phyloP scores from a whole-genome alignment of 2,113 vertebrate species.

The Tragelaphus buxtoni region DNA sequence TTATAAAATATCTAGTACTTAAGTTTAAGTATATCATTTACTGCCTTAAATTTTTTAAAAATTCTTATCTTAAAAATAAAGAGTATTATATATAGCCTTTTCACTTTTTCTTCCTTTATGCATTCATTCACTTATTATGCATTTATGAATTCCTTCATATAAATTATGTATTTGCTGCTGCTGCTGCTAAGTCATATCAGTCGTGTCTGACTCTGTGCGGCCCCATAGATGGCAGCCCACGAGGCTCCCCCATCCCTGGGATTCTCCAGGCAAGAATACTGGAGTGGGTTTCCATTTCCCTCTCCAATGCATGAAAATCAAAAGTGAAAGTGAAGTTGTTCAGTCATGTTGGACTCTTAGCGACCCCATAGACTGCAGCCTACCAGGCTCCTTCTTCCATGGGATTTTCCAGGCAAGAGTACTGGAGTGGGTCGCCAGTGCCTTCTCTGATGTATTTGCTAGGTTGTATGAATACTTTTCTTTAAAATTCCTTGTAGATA shows the following conservation, averaged over 20 bases:
- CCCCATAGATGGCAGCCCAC: too few relatives aligned
- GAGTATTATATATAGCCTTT: not conserved
- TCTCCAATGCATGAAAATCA: too few relatives aligned
- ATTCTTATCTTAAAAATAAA: not conserved
- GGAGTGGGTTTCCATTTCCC: too few relatives aligned
- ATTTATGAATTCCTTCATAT: not conserved
- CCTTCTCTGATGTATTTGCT: not conserved
- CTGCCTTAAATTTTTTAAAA: not conserved
- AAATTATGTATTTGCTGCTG: not conserved
- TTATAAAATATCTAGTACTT: not conserved
- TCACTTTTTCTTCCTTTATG: not conserved
- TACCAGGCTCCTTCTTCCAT: too few relatives aligned
- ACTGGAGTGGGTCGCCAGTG: too few relatives aligned
- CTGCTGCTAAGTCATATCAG: too few relatives aligned
- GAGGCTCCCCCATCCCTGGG: fast-evolving
- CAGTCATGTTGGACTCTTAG: fast-evolving
- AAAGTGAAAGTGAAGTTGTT: too few relatives aligned
- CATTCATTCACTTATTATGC: not conserved
- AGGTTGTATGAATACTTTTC: not conserved
- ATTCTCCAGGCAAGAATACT: too few relatives aligned
- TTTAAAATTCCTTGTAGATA: not conserved
- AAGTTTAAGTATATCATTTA: not conserved
- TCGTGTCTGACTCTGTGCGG: too few relatives aligned
- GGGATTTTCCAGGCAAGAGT: too few relatives aligned
- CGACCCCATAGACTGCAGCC: too few relatives aligned